Base-by-base conservation (phyloP, 1,140 invertebrate genomes). In the Neotoxoptera formosana region DNA sequence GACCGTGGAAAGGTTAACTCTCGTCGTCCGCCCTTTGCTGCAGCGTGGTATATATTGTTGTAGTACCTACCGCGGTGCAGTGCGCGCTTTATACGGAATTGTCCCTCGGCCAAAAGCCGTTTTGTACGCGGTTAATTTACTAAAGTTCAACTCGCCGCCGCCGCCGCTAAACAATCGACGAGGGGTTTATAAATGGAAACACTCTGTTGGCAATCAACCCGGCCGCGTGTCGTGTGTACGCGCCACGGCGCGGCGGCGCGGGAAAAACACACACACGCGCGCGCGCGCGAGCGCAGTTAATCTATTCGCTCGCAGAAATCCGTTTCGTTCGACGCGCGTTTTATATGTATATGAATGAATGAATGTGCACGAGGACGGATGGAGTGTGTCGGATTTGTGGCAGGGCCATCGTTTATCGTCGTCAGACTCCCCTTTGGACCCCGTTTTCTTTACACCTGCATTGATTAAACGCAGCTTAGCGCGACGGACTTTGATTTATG, bases 71-170 rank as follows among this genome's bases (percentile, higher is more conserved):
- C n/a, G n/a, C 4, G 4, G 41, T 41, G 4, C 41, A 2, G 41
- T 4, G 41, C 41, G 41, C 41, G 41, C n/a, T 83, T 47, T 51
- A 48, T 92, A 25, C 36, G 47, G 20, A 48, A 48, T 47, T 47
- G 90, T 48, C 53, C 41, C 53, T 76, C 53, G 45, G 45, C 47
- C 41, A 81, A 81, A 92, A 92, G 90, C 60, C 67, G 90, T 92
- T 92, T 92, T 92, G 90, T 83, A 92, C 90, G 60, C 67, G 67
- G 90, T 92, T 92, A 81, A 81, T 92, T 92, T 83, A 30, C 60
- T 36, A 92, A 92, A 92, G 90, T 92, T 81, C 90, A 48, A n/a
- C 56, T 36, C 45, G 87, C 48, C 41, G 41, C 41, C 41, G 41
- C 51, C 51, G 87, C 87, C 87, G 87, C n/a, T 88, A 17, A 89